These are phyloP conservation scores for Branchinecta lynchi DNA, from an alignment of 1,140 invertebrate species.

Conservation along the genomic window DNA sequence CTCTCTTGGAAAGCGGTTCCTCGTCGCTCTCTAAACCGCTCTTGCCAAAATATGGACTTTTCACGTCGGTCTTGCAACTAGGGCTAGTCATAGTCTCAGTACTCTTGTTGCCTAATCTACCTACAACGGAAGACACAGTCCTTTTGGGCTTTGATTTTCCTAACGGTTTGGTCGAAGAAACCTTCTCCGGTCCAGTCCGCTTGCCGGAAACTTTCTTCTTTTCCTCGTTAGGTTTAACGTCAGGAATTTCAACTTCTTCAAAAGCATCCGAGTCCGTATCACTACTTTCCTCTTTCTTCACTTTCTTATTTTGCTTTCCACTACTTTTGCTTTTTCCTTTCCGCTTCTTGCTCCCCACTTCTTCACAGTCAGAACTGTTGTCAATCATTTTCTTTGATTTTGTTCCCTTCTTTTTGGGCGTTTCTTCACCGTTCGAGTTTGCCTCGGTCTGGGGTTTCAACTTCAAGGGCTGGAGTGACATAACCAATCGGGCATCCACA, in stretches of 20 bases:
- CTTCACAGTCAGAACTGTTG: constrained; percentile 14
- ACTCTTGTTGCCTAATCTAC: no score
- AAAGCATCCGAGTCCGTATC: constrained; percentile 11
- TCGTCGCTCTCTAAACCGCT: constrained; percentile 15
- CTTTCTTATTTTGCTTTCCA: constrained; percentile 17
- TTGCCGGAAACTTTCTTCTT: no score
- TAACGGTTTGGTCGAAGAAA: no score
- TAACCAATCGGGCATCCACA: constrained; percentile 58
- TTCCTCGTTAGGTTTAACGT: no score
- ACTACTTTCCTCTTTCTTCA: constrained; percentile 13
- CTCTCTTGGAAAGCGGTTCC: constrained; percentile 14
- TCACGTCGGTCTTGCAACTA: constrained; percentile 23
- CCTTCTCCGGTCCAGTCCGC: no score
- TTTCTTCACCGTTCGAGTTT: constrained; percentile 18
- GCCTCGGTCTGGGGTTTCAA: constrained; percentile 31
- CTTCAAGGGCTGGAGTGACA: constrained; percentile 44
- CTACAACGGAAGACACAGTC: no score
- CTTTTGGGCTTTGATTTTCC: no score
- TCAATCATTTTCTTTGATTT: constrained; percentile 19
- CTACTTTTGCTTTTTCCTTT: constrained; percentile 18
- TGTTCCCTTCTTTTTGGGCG: constrained; percentile 21
- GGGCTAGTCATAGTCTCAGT: no score
- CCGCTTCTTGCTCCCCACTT: constrained; percentile 20
- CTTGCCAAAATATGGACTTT: constrained; percentile 3
- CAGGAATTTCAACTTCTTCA: constrained; percentile 14